phyloP scores from a whole-genome alignment of 2,113 vertebrate species.

The Petromus typicus region DNA sequence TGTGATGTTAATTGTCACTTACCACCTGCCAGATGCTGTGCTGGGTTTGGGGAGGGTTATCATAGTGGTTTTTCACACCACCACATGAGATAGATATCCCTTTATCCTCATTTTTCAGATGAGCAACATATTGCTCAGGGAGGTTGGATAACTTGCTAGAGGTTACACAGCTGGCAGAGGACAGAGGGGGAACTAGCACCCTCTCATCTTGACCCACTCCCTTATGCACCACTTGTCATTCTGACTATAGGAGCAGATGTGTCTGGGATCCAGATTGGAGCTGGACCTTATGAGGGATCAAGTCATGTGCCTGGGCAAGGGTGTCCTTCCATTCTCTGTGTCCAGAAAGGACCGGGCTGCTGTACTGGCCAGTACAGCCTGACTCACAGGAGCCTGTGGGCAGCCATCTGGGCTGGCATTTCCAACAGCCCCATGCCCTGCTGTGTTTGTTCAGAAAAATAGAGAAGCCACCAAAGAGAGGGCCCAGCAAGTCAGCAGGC shows the following conservation, averaged over 20 bases:
- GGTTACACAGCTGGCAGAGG: background rate
- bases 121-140: constrained; percentile 1
- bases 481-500: background rate
- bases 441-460: background rate
- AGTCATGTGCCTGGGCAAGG: accelerated
- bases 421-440: background rate
- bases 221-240: background rate
- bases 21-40: background rate
- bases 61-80: too few relatives aligned
- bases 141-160: background rate
- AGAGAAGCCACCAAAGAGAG: background rate
- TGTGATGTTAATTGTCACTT: constrained; percentile 14
- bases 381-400: background rate
- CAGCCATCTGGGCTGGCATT: background rate
- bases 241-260: background rate
- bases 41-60: background rate
- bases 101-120: background rate
- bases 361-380: accelerated
- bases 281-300: background rate
- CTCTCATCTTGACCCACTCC: background rate
- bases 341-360: background rate
- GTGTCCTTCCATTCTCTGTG: background rate
- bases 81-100: background rate
- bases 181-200: background rate
- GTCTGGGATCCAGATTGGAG: background rate